These are phyloP conservation scores for Carpatolechia fugitivella DNA, from an alignment of 2,888 invertebrate genomes.

Conservation along the genomic window DNA sequence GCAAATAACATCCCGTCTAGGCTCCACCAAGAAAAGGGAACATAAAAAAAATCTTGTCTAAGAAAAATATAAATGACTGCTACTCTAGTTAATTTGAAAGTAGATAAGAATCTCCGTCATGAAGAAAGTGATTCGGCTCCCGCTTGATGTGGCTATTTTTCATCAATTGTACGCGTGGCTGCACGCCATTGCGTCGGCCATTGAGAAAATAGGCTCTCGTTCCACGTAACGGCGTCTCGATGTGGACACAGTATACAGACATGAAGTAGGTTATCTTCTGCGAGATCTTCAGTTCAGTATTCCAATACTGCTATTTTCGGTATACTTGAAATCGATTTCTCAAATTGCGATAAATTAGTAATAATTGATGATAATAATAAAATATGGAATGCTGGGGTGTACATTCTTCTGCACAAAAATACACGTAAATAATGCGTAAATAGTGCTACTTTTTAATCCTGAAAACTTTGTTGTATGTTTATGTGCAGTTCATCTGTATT, in stretches of 20 bases:
- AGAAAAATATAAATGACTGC: not conserved
- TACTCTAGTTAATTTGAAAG: not conserved
- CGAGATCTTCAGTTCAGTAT: too few species aligned
- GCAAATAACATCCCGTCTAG: not conserved
- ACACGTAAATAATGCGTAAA: too few species aligned
- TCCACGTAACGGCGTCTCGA: not conserved
- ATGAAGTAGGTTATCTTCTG: too few species aligned
- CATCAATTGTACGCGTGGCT: slow-evolving; percentile 54
- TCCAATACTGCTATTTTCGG: too few species aligned
- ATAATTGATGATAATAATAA: too few species aligned
- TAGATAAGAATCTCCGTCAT: not conserved
- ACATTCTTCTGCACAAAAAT: too few species aligned
- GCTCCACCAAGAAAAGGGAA: not conserved
- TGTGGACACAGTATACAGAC: not conserved
- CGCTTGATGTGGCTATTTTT: slow-evolving; percentile 42
- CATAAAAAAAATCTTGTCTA: not conserved
- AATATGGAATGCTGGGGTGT: too few species aligned
- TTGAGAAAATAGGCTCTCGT: slow-evolving; percentile 9
- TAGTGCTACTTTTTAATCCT: too few species aligned
- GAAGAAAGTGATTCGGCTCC: not conserved
- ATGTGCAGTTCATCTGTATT: too few species aligned
- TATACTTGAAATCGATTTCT: too few species aligned
- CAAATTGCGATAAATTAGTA: too few species aligned
- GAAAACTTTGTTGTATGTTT: too few species aligned
- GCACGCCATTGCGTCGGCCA: slow-evolving; percentile 48